Conservation (phyloP, 2,797 vertebrate genomes). For the Liasis olivaceus region DNA sequence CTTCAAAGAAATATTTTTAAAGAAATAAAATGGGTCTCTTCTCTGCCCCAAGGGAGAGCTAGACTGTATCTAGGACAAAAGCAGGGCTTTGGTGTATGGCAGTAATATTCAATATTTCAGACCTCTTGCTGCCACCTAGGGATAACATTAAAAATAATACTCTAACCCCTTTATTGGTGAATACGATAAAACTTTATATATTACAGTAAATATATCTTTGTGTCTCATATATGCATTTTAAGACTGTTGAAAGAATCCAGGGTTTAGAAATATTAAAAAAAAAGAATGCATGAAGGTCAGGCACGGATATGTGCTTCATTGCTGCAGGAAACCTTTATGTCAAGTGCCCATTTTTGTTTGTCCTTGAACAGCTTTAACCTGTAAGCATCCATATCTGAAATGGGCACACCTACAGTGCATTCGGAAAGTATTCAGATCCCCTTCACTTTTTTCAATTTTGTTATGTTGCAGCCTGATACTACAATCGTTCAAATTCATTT, state of each 20-base stretch:
- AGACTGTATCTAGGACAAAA: not conserved
- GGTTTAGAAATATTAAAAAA: not conserved
- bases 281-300: not conserved
- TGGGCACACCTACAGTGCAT: not conserved
- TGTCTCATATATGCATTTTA: not conserved
- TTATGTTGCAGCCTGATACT: no score
- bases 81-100: not conserved
- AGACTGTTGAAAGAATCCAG: not conserved
- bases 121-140: constrained; percentile 68
- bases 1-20: not conserved
- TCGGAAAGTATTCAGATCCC: no score
- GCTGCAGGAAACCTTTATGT: not conserved
- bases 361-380: not conserved
- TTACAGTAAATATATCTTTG: not conserved
- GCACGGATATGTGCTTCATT: not conserved
- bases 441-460: no score
- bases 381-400: not conserved
- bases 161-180: not conserved
- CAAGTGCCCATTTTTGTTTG: not conserved
- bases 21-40: not conserved
- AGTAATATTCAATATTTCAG: not conserved
- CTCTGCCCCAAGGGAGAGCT: not conserved
- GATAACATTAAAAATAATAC: constrained; percentile 33
- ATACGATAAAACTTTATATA: not conserved
- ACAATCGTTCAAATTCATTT: no score